Evolutionary conservation across 2,113 vertebrate genomes (phyloP).

Genomic region (Leucopsar rothschildi): DNA sequence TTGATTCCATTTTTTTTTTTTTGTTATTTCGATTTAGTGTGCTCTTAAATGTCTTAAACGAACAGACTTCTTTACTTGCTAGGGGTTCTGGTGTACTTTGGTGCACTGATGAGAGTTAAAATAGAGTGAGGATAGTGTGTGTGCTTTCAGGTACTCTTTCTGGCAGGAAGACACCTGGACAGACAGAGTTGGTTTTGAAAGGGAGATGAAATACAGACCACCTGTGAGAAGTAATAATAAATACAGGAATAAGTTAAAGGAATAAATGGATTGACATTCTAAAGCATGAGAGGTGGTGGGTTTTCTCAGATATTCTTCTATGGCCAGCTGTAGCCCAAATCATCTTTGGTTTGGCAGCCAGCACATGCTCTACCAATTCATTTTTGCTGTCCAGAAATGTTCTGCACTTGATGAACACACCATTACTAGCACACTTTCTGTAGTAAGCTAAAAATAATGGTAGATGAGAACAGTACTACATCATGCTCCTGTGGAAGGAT

Average conservation of each 20-base stretch:
- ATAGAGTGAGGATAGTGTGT: not conserved
- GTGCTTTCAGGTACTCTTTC: not conserved
- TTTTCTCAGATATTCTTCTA: not conserved
- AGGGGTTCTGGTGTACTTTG: accelerated
- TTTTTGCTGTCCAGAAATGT: not conserved
- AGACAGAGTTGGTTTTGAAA: not conserved
- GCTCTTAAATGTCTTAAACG: not conserved
- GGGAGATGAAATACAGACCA: not conserved
- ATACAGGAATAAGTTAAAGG: not conserved
- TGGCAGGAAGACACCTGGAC: not conserved
- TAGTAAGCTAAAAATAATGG: not conserved
- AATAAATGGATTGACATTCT: not conserved
- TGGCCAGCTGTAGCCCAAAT: not conserved
- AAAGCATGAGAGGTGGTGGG: not conserved
- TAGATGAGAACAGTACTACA: not conserved
- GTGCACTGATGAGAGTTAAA: not conserved
- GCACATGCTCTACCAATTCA: not conserved
- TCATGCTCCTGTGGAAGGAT: not conserved
- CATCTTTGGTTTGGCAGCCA: not conserved
- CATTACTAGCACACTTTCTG: not conserved
- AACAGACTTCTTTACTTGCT: not conserved
- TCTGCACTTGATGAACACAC: not conserved
- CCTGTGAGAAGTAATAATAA: not conserved
- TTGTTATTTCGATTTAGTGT: not conserved
- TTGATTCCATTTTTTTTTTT: not conserved